Conservation (phyloP, 2,888 invertebrate genomes). For the Meandrusa payeni region DNA sequence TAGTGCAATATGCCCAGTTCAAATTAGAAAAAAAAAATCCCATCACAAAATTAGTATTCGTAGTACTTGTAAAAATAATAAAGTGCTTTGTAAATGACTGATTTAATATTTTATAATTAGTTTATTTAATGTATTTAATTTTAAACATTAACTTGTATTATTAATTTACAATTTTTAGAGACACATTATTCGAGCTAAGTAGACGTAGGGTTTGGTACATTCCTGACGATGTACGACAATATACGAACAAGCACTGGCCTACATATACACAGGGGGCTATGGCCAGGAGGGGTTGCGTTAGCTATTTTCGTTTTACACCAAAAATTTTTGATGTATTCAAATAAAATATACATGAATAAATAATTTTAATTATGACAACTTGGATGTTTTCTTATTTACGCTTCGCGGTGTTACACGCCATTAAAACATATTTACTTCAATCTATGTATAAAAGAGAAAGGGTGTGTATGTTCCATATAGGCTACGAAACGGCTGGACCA, state of each 20-base stretch:
- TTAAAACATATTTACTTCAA: no score
- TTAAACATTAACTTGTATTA: conserved; percentile 40
- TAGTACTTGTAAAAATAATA: conserved; percentile 46
- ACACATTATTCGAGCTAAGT: conserved; percentile 46
- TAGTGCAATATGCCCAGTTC: conserved; percentile 41
- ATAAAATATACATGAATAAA: conserved; percentile 70
- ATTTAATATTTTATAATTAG: conserved; percentile 60
- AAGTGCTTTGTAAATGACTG: conserved; percentile 67
- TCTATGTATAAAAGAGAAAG: no score
- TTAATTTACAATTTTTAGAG: conserved; percentile 37
- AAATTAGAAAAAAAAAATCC: conserved; percentile 34
- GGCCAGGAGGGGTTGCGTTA: conserved; percentile 51
- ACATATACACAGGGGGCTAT: conserved; percentile 41
- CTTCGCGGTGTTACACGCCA: no score
- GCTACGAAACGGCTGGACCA: no score
- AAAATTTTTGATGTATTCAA: conserved; percentile 74
- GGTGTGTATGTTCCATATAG: no score
- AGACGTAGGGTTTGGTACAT: conserved; percentile 67
- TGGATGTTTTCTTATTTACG: conserved; percentile 38
- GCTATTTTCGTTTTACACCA: conserved; percentile 73
- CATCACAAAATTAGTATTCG: conserved; percentile 28
- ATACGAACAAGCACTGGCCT: conserved; percentile 47
- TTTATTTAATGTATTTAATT: conserved; percentile 64
- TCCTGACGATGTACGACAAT: conserved; percentile 72
- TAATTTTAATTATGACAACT: conserved; percentile 56